Evolutionary conservation across 2,888 invertebrate species (phyloP).

Genomic region (Drosophila anceps): DNA sequence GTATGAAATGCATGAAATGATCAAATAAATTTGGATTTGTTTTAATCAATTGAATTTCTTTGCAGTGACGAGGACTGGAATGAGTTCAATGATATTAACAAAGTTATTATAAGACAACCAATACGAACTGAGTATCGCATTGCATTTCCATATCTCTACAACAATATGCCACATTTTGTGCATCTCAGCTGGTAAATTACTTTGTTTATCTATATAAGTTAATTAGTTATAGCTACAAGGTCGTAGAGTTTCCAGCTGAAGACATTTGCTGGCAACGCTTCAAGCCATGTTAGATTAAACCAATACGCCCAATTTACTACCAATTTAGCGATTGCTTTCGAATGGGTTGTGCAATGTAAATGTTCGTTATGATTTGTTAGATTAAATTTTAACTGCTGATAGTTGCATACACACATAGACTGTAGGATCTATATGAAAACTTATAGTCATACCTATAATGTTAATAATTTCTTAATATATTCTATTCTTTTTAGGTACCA

Average conservation of each 20-base stretch:
- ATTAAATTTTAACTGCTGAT: slow-evolving; percentile 86
- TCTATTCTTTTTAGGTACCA: slow-evolving; percentile 93
- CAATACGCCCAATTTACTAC: slow-evolving; percentile 86
- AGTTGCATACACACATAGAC: slow-evolving; percentile 86
- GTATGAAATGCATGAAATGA: slow-evolving; percentile 87
- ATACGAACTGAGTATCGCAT: slow-evolving; percentile 99
- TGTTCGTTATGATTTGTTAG: slow-evolving; percentile 85
- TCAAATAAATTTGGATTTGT: rapidly evolving
- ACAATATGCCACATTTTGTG: slow-evolving; percentile 99
- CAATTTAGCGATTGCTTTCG: slow-evolving; percentile 86
- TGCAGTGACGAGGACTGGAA: slow-evolving; percentile 99
- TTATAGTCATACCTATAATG: background rate
- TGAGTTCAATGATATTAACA: slow-evolving; percentile 99
- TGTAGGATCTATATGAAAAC: rapidly evolving
- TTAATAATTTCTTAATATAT: background rate
- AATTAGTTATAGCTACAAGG: slow-evolving; percentile 42
- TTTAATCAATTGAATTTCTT: background rate
- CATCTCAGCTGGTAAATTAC: slow-evolving; percentile 96
- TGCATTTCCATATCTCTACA: slow-evolving; percentile 99
- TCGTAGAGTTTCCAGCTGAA: slow-evolving; percentile 48
- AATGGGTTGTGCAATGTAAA: slow-evolving; percentile 86
- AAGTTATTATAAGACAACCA: slow-evolving; percentile 99
- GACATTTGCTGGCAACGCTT: slow-evolving; percentile 35
- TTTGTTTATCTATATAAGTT: background rate
- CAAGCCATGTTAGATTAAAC: slow-evolving; percentile 76